A percentile compares a stretch with the other conserved stretches of the same genome.
Conservation (phyloP, 2,888 invertebrate genomes). For the Athalia rosae region DNA sequence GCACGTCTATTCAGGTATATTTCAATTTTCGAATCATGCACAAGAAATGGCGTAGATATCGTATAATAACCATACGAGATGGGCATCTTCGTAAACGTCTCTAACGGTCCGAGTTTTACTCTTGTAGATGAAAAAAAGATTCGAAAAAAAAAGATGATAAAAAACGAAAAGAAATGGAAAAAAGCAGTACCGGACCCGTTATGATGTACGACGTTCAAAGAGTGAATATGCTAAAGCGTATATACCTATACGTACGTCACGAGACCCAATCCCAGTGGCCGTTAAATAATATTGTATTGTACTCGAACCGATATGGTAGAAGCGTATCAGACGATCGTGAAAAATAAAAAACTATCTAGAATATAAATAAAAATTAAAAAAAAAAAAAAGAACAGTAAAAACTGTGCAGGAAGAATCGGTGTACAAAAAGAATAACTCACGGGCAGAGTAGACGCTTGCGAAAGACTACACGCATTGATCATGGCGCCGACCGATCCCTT, state of each 20-base stretch:
- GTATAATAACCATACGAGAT: slow-evolving; percentile 6
- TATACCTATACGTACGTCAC: too few species aligned
- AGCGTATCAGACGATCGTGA: background rate
- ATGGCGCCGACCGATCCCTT: background rate
- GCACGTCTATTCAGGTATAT: too few species aligned
- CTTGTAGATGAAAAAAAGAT: slow-evolving; percentile 63
- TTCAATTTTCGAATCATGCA: too few species aligned
- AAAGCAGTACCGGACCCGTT: slow-evolving; percentile 32
- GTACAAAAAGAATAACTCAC: background rate
- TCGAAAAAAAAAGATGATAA: slow-evolving; percentile 44
- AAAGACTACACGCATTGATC: background rate
- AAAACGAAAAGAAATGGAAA: slow-evolving; percentile 13
- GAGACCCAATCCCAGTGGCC: slow-evolving; percentile 7
- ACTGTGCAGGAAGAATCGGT: slow-evolving; percentile 20
- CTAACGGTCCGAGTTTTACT: slow-evolving; percentile 69
- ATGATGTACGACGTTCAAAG: slow-evolving; percentile 41
- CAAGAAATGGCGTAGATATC: too few species aligned
- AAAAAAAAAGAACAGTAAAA: slow-evolving; percentile 15
- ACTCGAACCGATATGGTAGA: slow-evolving; percentile 20
- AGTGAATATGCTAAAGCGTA: slow-evolving; percentile 26
- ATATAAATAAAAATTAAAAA: slow-evolving; percentile 9
- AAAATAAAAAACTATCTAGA: slow-evolving; percentile 48
- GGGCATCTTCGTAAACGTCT: slow-evolving; percentile 48
- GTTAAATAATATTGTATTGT: slow-evolving; percentile 28
- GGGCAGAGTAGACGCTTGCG: slow-evolving; percentile 33